Conservation (phyloP, 2,113 vertebrate species). For the Syngnathus scovelli region DNA sequence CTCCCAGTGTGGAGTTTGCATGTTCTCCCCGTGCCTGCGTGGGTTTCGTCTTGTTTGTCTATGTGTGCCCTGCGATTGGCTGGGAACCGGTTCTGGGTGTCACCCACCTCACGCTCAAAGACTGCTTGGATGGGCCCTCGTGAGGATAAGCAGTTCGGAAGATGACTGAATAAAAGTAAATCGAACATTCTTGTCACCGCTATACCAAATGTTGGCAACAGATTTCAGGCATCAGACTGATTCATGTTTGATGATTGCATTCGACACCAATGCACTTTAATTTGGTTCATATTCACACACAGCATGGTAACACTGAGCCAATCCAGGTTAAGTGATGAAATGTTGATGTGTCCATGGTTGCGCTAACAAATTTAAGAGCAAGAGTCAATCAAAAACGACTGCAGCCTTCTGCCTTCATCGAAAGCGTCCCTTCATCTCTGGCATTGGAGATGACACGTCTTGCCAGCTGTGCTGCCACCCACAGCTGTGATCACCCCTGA, state of each 20-base stretch:
- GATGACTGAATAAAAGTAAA: neutral
- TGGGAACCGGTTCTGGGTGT: too few relatives aligned
- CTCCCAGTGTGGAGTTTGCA: too few relatives aligned
- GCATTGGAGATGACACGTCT: slow-evolving; percentile 23
- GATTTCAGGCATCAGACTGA: neutral
- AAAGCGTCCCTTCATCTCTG: slow-evolving; percentile 22
- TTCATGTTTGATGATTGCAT: neutral
- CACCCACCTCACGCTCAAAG: too few relatives aligned
- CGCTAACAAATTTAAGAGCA: slow-evolving; percentile 2
- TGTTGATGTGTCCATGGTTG: neutral
- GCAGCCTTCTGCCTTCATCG: slow-evolving; percentile 29
- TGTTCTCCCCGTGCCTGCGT: too few relatives aligned
- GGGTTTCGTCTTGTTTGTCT: too few relatives aligned
- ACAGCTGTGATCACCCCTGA: slow-evolving; percentile 38
- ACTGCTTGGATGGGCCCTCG: too few relatives aligned
- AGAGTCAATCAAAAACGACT: slow-evolving; percentile 38
- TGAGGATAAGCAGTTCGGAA: too few relatives aligned
- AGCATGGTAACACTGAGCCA: neutral
- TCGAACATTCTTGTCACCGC: neutral
- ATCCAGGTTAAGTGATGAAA: neutral
- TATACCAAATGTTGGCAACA: neutral
- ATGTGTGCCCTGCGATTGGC: too few relatives aligned
- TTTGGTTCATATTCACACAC: neutral
- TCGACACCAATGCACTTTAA: neutral
- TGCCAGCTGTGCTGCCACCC: slow-evolving; percentile 32